Evolutionary conservation across 2,113 vertebrate genomes (phyloP).

Genomic region (Dolichotis patagonum): DNA sequence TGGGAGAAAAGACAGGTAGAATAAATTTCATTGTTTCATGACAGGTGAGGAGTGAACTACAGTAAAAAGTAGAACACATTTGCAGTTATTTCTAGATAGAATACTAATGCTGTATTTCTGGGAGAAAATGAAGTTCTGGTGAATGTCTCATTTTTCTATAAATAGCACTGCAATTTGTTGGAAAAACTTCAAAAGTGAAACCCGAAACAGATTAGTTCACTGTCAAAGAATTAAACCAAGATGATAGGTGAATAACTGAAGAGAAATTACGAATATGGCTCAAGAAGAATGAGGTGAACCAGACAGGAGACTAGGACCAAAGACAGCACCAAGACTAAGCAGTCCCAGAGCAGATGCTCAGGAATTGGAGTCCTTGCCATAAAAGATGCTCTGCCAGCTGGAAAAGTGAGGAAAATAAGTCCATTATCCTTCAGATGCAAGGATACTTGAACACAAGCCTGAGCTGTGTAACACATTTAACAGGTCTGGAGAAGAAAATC

Average conservation of each 20-base stretch:
- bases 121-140: constrained; percentile 66
- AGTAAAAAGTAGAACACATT: background rate
- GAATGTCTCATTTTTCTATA: constrained; percentile 54
- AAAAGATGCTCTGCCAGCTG: constrained; percentile 60
- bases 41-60: background rate
- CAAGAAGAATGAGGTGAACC: constrained; percentile 60
- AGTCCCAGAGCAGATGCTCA: constrained; percentile 18
- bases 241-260: constrained; percentile 67
- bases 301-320: constrained; percentile 69
- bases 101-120: constrained; percentile 57
- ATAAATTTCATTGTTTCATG: constrained; percentile 33
- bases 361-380: background rate
- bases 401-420: constrained; percentile 20
- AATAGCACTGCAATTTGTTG: constrained; percentile 62
- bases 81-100: background rate
- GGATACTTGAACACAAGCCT: constrained; percentile 60
- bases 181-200: constrained; percentile 58
- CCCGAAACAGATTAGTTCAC: background rate
- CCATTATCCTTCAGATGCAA: constrained; percentile 61
- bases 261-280: constrained; percentile 72
- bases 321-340: background rate
- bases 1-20: background rate
- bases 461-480: background rate
- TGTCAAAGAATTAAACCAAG: background rate
- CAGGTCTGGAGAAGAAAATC: background rate